A percentile compares a stretch with the other conserved stretches of the same genome.
Evolutionary conservation across 2,113 vertebrate species (phyloP).

Genomic region (Pteruthius melanotis): DNA sequence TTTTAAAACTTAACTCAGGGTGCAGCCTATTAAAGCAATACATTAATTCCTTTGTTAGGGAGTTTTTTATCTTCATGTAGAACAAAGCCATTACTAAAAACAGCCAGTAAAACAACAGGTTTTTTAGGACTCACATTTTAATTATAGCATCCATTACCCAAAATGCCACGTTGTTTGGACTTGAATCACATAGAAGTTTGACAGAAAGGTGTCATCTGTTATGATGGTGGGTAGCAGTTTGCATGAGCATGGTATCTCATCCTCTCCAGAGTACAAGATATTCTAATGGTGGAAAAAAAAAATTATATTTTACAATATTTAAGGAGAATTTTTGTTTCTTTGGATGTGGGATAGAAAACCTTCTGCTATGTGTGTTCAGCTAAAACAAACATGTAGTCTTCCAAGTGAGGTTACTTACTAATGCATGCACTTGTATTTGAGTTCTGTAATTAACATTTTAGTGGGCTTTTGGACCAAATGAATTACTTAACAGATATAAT

Average conservation of each 20-base stretch:
- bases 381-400: neutral
- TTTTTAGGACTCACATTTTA: constrained; percentile 58
- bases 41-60: constrained; percentile 72
- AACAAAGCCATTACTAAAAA: constrained; percentile 70
- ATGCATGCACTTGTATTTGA: neutral
- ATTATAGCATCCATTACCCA: constrained; percentile 63
- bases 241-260: neutral
- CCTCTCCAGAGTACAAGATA: neutral
- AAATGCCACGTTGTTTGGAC: constrained; percentile 38
- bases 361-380: neutral
- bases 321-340: neutral
- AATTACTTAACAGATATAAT: neutral
- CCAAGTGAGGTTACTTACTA: neutral
- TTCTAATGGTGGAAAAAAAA: neutral
- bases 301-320: neutral
- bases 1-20: constrained; percentile 74
- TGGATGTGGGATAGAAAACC: neutral
- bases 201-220: neutral
- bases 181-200: constrained; percentile 42
- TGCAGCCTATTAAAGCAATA: constrained; percentile 71
- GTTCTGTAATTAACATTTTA: constrained; percentile 57
- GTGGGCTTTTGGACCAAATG: neutral
- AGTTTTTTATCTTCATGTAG: constrained; percentile 68
- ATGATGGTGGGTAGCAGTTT: neutral
- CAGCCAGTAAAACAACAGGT: constrained; percentile 63